A percentile compares a stretch with the other conserved stretches of the same genome.
These are phyloP conservation scores for Atrichornis clamosus DNA, from an alignment of 2,113 vertebrate species.

Conservation along the genomic window DNA sequence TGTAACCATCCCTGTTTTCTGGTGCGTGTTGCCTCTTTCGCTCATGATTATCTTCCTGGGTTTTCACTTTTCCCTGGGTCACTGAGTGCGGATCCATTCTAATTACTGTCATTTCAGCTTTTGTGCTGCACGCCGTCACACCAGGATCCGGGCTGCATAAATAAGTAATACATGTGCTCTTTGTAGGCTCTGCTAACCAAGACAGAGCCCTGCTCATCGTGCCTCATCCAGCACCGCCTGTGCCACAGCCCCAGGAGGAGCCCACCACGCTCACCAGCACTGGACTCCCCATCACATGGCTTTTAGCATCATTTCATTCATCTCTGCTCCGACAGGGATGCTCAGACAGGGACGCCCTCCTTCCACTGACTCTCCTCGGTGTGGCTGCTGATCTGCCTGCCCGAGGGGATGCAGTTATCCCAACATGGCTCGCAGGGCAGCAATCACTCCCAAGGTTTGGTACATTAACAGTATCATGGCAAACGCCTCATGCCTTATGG, in stretches of 20 bases:
- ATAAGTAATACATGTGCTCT: neutral
- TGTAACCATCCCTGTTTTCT: neutral
- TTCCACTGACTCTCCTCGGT: neutral
- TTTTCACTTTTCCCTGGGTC: constrained; percentile 39
- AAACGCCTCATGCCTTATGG: neutral
- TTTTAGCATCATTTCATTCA: neutral
- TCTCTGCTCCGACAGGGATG: neutral
- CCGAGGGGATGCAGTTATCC: neutral
- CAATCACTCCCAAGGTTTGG: neutral
- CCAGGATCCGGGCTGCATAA: neutral
- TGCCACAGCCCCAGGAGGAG: neutral
- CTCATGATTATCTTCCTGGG: neutral
- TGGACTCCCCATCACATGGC: fast-evolving
- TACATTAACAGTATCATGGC: neutral
- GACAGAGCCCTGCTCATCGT: neutral
- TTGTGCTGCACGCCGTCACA: neutral
- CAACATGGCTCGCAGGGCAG: neutral
- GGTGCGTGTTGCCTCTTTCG: neutral
- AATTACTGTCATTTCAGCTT: constrained; percentile 44
- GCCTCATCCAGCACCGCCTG: fast-evolving
- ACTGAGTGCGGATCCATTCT: constrained; percentile 2
- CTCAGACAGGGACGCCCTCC: neutral
- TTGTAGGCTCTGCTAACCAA: neutral
- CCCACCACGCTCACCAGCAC: fast-evolving
- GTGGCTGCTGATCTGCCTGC: neutral